Percentiles rank a stretch among this genome's conserved stretches.
Evolutionary conservation across 2,888 invertebrate species (phyloP).

Genomic region (Elegia similella): DNA sequence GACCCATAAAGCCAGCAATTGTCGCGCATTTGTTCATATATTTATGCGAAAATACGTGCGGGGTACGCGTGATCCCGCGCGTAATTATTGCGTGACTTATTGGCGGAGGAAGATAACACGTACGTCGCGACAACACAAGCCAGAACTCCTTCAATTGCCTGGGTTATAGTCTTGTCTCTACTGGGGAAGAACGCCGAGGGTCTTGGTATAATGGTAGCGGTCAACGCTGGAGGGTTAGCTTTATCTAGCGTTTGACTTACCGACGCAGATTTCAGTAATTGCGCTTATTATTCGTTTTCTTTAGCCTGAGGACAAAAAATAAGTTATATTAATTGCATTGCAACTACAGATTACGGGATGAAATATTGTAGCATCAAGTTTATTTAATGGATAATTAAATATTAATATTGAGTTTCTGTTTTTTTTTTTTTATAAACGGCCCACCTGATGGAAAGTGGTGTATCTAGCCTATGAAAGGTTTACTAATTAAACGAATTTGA

Average conservation of each 20-base stretch:
- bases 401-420: background rate
- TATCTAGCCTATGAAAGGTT: no score
- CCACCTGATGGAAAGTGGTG: no score
- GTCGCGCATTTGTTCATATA: constrained; percentile 61
- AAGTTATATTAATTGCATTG: constrained; percentile 26
- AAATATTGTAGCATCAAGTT: constrained; percentile 10
- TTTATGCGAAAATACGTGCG: constrained; percentile 75
- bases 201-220: constrained; percentile 48
- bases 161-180: constrained; percentile 16
- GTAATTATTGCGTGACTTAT: constrained; percentile 81
- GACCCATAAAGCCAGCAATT: constrained; percentile 57
- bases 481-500: no score
- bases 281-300: constrained; percentile 69
- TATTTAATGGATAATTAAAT: constrained; percentile 1
- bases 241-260: constrained; percentile 72
- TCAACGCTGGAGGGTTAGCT: constrained; percentile 66
- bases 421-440: no score
- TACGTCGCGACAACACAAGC: constrained; percentile 52
- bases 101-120: constrained; percentile 77
- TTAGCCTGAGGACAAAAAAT: constrained; percentile 31
- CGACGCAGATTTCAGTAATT: constrained; percentile 76
- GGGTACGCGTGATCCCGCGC: constrained; percentile 66
- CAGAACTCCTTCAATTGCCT: constrained; percentile 36
- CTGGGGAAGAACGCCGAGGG: constrained; percentile 30
- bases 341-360: constrained; percentile 13